Evolutionary conservation across 2,113 vertebrate genomes (phyloP), one percentile per base, ranked within the genome.

Genomic region (Ceyx cyanopectus): DNA sequence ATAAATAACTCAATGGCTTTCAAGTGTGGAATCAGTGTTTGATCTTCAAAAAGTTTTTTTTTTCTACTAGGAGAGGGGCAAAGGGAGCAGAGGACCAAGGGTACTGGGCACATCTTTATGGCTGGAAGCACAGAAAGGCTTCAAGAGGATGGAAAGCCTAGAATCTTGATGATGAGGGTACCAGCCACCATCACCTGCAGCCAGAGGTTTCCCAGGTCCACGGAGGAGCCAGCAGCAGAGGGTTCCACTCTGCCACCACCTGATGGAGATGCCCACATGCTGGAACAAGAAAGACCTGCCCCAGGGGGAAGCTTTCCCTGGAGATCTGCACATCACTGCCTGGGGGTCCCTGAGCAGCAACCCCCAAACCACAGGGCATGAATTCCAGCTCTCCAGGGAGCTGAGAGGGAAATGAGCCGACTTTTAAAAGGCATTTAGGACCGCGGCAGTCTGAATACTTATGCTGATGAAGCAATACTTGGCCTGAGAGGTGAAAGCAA

Each of bases 381-480:
- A 21, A 53, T 66, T 66, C 14, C 86, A 76, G 48, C 74, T 79
- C 89, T 37, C 72, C 50, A 6, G 58, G 45, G 89, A 68, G 27
- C 19, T 6, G 34, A 17, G 66, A 24, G 32, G 83, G 53, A 80
- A 77, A 72, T 1, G 18, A 87, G 69, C 62, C 0, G 5, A 37
- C 58, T 30, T 82, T 93, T 69, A 66, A 78, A 65, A 92, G 75
- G 67, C 84, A 89, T 92, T 94, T 80, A 65, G 84, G 67, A 11
- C 51, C 4, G 2, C 50, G 48, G 5, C 78, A 73, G 62, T 30
- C 27, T 12, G 91, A 15, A 3, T 26, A 26, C 66, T 94, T 66
- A 16, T 62, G 81, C 91, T 95, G 95, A 93, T 56, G 63, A 73
- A 89, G 94, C 92, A 85, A 34, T 37, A 51, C 87, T 62, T 57